phyloP scores from a whole-genome alignment of 92 coral and sea anemone species.

The Epizoanthus illoricatus region DNA sequence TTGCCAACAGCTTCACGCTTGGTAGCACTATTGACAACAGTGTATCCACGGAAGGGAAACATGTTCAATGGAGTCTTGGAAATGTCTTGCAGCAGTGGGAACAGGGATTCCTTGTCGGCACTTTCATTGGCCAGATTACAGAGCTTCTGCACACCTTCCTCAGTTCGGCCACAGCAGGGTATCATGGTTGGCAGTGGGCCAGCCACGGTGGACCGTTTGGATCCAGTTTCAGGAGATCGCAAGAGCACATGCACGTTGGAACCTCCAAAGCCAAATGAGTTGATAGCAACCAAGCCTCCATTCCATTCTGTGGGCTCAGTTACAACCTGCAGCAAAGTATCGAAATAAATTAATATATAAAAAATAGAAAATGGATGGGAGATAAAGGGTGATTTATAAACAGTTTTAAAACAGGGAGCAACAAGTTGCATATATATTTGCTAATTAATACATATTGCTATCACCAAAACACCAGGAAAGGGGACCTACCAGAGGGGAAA shows the following conservation, averaged over 20 bases:
- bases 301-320: constrained; percentile 75
- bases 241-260: constrained; percentile 82
- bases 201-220: not conserved
- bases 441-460: no score
- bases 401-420: no score
- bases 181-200: constrained; percentile 53
- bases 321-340: constrained; percentile 54
- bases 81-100: constrained; percentile 60
- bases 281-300: constrained; percentile 81
- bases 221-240: constrained; percentile 55
- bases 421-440: no score
- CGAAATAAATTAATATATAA: no score
- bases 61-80: constrained; percentile 67
- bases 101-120: constrained; percentile 39
- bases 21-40: constrained; percentile 56
- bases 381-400: no score
- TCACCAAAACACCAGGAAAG: no score
- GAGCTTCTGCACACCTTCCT: constrained; percentile 64
- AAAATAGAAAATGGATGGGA: no score
- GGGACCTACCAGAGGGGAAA: no score
- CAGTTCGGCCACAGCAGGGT: constrained; percentile 74
- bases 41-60: constrained; percentile 67
- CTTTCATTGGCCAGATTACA: constrained; percentile 52
- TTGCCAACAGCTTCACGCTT: constrained; percentile 53
- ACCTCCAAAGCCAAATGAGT: constrained; percentile 89